Conservation (phyloP, 2,113 vertebrate species). For the Danionella cerebrum region DNA sequence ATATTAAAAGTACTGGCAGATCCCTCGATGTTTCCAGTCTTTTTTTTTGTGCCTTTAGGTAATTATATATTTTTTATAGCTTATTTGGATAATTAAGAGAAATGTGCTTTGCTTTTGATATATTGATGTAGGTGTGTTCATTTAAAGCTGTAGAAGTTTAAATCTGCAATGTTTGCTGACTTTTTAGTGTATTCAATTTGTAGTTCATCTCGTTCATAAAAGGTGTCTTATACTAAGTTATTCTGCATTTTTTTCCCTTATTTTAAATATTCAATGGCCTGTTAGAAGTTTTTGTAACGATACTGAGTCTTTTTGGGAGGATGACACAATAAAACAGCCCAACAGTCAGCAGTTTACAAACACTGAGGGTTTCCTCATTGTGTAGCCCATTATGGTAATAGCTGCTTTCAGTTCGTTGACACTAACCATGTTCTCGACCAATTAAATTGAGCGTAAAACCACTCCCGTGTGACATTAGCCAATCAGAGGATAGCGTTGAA, state of each 20-base stretch:
- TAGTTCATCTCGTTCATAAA: background rate
- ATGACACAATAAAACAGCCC: conserved; percentile 13
- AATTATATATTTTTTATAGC: too few relatives aligned
- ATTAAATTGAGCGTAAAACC: background rate
- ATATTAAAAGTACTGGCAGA: too few relatives aligned
- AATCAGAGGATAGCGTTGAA: conserved; percentile 25
- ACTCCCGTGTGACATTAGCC: conserved; percentile 6
- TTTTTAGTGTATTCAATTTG: background rate
- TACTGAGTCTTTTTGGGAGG: conserved; percentile 39
- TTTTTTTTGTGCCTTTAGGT: too few relatives aligned
- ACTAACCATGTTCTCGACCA: conserved; percentile 11
- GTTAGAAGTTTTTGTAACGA: background rate
- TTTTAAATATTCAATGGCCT: background rate
- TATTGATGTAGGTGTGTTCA: too few relatives aligned
- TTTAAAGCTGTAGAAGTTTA: too few relatives aligned
- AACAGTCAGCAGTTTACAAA: conserved; percentile 17
- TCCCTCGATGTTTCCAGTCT: too few relatives aligned
- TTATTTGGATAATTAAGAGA: too few relatives aligned
- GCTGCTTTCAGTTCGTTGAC: conserved; percentile 10
- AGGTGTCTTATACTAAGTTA: too few relatives aligned
- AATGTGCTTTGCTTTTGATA: too few relatives aligned
- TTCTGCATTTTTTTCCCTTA: conserved; percentile 10
- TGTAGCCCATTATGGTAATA: conserved; percentile 31
- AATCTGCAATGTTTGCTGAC: too few relatives aligned
- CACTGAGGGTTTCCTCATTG: conserved; percentile 42